A percentile compares a stretch with the other conserved stretches of the same genome.
Conservation (phyloP, 2,113 vertebrate species). For the Aepyceros melampus region DNA sequence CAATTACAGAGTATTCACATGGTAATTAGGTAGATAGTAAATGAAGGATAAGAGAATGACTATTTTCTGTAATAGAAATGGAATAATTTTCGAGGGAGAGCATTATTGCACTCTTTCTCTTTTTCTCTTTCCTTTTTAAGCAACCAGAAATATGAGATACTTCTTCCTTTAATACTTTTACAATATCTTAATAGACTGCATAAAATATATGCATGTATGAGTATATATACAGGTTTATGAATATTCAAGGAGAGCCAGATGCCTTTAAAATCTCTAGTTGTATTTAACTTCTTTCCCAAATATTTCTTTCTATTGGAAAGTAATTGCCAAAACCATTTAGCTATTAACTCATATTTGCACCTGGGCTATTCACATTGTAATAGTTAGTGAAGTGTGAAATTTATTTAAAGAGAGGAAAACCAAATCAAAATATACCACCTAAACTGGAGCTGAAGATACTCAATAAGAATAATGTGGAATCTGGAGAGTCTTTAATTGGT, state of each 20-base stretch:
- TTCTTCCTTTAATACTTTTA: neutral
- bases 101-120: neutral
- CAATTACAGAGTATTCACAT: conserved; percentile 55
- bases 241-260: neutral
- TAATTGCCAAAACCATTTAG: conserved; percentile 21
- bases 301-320: conserved; percentile 6
- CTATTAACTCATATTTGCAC: neutral
- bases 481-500: neutral
- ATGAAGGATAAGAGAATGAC: neutral
- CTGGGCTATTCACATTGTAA: neutral
- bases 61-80: conserved; percentile 47
- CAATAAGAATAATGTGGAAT: neutral
- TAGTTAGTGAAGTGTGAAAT: neutral
- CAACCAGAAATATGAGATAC: neutral
- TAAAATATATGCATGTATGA: neutral
- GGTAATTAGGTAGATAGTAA: conserved; percentile 42
- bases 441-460: neutral
- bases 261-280: neutral
- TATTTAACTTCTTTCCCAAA: neutral
- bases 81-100: conserved; percentile 17
- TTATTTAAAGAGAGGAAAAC: neutral
- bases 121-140: neutral
- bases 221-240: neutral
- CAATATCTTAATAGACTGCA: neutral
- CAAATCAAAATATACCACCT: neutral